Conservation (phyloP, 2,797 vertebrate species). For the Enteromius afrohamiltoni region DNA sequence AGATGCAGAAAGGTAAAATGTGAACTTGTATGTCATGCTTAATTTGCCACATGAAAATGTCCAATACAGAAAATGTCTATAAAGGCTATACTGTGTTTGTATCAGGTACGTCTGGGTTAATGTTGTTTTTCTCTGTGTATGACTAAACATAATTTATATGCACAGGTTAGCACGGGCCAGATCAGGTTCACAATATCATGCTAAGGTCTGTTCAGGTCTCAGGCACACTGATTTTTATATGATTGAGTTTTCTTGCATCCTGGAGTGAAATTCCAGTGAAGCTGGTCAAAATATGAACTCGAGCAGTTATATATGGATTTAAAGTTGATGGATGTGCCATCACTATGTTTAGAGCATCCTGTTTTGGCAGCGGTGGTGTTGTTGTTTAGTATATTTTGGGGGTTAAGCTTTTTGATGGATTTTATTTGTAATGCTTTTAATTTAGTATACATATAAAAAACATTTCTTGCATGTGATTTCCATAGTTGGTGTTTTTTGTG, state of each 20-base stretch:
- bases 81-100: not conserved
- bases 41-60: not conserved
- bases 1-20: not conserved
- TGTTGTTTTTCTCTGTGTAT: not conserved
- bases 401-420: not conserved
- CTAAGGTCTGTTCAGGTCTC: slow-evolving; percentile 20
- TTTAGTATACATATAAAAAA: not conserved
- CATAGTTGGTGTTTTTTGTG: too few species aligned
- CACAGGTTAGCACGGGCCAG: slow-evolving; percentile 1
- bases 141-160: slow-evolving; percentile 6
- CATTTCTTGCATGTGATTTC: not conserved
- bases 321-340: slow-evolving; percentile 3
- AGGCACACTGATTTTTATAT: not conserved
- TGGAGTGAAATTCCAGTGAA: slow-evolving; percentile 71
- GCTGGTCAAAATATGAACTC: slow-evolving; percentile 48
- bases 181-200: slow-evolving; percentile 14
- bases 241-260: slow-evolving; percentile 62
- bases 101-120: not conserved
- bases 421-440: not conserved
- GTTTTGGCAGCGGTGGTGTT: not conserved
- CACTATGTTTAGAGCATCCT: not conserved
- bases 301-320: not conserved
- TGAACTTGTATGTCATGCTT: not conserved
- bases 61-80: not conserved
- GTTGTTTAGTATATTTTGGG: not conserved